Percentiles rank a stretch among this genome's conserved stretches.
Conservation (phyloP, 1,140 invertebrate genomes). For the Pseudobourletiella spinata region DNA sequence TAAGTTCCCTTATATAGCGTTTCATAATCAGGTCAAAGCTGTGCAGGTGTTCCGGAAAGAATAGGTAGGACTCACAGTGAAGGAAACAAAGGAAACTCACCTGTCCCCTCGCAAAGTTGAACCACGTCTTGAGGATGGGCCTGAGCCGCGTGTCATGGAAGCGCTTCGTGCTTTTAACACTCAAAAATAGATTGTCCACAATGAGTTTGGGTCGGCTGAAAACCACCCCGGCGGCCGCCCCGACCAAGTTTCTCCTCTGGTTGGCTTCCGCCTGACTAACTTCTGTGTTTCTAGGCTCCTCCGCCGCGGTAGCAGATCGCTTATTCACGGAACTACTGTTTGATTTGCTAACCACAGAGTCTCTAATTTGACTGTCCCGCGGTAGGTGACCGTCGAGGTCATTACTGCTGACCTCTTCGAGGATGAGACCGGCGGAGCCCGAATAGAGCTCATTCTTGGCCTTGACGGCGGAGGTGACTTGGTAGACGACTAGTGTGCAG, state of each 20-base stretch:
- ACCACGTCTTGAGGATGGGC: constrained; percentile 87
- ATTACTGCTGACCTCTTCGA: background rate
- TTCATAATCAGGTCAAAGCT: too few relatives aligned
- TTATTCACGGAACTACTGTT: background rate
- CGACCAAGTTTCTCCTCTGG: background rate
- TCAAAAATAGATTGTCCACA: constrained; percentile 81
- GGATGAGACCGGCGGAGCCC: background rate
- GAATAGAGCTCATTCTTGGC: constrained; percentile 1
- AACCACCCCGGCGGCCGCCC: background rate
- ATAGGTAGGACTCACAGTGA: too few relatives aligned
- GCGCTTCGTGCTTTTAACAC: constrained; percentile 84
- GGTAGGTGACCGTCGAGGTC: background rate
- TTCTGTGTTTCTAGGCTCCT: background rate
- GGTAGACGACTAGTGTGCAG: constrained; percentile 15
- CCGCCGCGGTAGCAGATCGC: background rate
- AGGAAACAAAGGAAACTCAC: constrained; percentile 47
- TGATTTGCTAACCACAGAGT: background rate
- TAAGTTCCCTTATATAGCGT: too few relatives aligned
- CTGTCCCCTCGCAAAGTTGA: constrained; percentile 78
- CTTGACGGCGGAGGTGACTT: constrained; percentile 7
- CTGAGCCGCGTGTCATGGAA: constrained; percentile 74
- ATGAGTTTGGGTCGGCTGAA: background rate
- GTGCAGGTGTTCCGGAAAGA: too few relatives aligned
- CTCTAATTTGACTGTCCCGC: too few relatives aligned
- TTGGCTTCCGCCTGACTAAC: background rate